Conservation (phyloP, 2,113 vertebrate species). For the Gracilinanus agilis region DNA sequence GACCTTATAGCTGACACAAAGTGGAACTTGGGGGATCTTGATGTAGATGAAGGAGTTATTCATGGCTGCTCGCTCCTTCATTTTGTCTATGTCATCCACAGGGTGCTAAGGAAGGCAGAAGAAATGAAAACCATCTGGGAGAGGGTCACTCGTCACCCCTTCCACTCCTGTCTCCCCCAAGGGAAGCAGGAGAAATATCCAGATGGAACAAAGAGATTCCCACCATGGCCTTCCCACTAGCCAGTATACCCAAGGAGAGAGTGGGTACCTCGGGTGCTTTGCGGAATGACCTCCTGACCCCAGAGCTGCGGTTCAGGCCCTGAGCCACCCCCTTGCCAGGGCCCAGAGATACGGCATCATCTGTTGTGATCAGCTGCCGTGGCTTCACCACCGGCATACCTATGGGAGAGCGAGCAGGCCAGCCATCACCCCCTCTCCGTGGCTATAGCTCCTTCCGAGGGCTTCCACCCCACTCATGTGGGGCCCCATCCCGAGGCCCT, state of each 20-base stretch:
- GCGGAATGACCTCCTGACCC: slow-evolving; percentile 97
- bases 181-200: slow-evolving; percentile 30
- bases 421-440: slow-evolving; percentile 24
- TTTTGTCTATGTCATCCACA: slow-evolving; percentile 99
- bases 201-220: slow-evolving; percentile 8
- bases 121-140: neutral
- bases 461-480: slow-evolving; percentile 31
- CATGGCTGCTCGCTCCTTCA: slow-evolving; percentile 99
- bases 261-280: slow-evolving; percentile 94
- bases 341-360: slow-evolving; percentile 92
- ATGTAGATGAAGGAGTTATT: slow-evolving; percentile 99
- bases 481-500: slow-evolving; percentile 55
- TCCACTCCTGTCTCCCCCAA: neutral
- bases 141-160: neutral
- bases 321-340: slow-evolving; percentile 94
- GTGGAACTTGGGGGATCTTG: slow-evolving; percentile 98
- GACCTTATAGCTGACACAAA: slow-evolving; percentile 99
- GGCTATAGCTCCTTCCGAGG: slow-evolving; percentile 1
- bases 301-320: slow-evolving; percentile 94
- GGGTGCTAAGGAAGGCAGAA: slow-evolving; percentile 88
- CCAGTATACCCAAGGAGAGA: neutral
- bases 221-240: slow-evolving; percentile 17
- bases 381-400: slow-evolving; percentile 95
- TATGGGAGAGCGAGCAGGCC: slow-evolving; percentile 73
- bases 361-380: slow-evolving; percentile 90